Percentiles rank a stretch among this genome's conserved stretches.
phyloP scores from a whole-genome alignment of 1,140 invertebrate species.

The Dinoponera quadriceps region DNA sequence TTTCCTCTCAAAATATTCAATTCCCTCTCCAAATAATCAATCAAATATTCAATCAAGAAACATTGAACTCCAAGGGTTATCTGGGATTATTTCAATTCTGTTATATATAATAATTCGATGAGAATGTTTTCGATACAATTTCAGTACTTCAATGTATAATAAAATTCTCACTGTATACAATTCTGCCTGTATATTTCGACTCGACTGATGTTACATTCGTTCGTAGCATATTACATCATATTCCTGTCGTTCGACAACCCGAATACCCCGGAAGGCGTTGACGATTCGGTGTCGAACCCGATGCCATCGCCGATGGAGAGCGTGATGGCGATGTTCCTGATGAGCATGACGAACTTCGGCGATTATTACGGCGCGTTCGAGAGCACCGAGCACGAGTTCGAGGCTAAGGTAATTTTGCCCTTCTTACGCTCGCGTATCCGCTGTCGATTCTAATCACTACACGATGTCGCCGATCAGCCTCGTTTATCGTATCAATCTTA shows the following conservation, averaged over 20 bases:
- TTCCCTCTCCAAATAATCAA: no score
- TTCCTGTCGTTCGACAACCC: constrained; percentile 95
- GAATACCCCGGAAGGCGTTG: constrained; percentile 90
- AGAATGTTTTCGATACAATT: no score
- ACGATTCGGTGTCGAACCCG: constrained; percentile 91
- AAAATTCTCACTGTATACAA: neutral
- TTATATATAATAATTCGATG: no score
- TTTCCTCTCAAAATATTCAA: no score
- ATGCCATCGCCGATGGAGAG: constrained; percentile 96
- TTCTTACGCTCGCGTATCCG: no score
- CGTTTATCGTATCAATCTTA: neutral
- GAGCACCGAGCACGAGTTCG: constrained; percentile 93
- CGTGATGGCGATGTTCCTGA: constrained; percentile 98
- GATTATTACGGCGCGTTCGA: constrained; percentile 96
- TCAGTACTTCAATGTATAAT: no score
- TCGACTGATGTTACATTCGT: constrained; percentile 15
- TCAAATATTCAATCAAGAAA: no score
- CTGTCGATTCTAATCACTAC: no score
- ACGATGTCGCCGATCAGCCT: neutral
- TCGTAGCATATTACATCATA: constrained; percentile 95
- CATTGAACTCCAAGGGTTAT: no score
- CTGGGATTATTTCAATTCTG: no score
- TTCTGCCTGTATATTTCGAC: neutral
- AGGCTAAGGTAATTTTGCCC: constrained; percentile 91
- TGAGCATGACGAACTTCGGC: constrained; percentile 98